Evolutionary conservation across 35 echinoderm and acorn worm species (phyloP).

Genomic region (Holothuria glaberrima): DNA sequence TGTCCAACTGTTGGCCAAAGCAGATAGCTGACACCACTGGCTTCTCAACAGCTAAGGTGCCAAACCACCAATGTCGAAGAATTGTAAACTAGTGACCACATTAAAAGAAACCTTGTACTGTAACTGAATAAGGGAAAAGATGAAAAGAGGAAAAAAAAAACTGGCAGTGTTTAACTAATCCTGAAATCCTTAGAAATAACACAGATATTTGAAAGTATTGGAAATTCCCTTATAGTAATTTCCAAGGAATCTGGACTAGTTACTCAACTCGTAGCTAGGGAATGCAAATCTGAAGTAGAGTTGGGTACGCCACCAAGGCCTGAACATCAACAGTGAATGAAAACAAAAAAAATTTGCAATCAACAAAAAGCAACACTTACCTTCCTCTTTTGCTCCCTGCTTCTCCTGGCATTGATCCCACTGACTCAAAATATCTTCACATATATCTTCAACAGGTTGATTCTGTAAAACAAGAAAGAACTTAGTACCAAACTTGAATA

Average conservation of each 20-base stretch:
- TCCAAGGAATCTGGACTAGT: no score
- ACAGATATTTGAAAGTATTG: no score
- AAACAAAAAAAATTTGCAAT: not conserved
- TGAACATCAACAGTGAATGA: not conserved
- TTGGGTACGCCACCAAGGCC: not conserved
- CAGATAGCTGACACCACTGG: no score
- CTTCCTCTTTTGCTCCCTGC: not conserved
- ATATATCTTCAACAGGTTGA: constrained; percentile 3
- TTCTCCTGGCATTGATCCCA: constrained; percentile 6
- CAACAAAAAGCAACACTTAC: not conserved
- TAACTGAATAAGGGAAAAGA: not conserved
- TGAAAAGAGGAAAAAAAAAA: not conserved
- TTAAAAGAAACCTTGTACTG: not conserved
- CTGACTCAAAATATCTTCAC: constrained; percentile 10
- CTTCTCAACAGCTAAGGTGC: no score
- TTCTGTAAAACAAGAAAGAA: not conserved
- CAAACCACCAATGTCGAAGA: no score
- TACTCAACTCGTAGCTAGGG: no score
- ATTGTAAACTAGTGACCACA: no score
- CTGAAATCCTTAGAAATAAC: no score
- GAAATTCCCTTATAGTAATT: no score
- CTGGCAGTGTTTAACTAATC: not conserved
- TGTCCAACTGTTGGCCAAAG: no score
- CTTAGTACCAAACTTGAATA: no score
- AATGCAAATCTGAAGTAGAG: not conserved